Percentiles rank a stretch among this genome's conserved stretches.
These are phyloP conservation scores for Crax fasciolata DNA, from an alignment of 2,797 vertebrate genomes.

Conservation along the genomic window DNA sequence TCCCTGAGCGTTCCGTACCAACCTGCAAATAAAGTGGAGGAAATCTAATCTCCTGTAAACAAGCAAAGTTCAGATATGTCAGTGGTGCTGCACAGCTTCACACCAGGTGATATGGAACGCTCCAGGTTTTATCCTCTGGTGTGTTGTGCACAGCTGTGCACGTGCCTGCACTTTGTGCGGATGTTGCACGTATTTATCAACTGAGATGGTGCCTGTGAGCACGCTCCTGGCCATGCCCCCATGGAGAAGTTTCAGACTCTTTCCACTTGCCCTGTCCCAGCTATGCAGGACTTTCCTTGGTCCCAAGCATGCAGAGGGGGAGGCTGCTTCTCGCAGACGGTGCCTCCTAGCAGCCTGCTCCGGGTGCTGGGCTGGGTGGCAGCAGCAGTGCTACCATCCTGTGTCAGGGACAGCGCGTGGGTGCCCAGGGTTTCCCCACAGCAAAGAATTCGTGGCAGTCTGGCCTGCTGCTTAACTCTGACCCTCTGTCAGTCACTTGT, in stretches of 20 bases:
- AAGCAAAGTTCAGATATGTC: too few species aligned
- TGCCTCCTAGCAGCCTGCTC: too few species aligned
- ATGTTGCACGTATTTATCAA: not conserved
- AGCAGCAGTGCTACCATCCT: not conserved
- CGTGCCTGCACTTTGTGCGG: not conserved
- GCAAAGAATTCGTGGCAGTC: fast-evolving
- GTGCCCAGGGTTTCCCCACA: fast-evolving
- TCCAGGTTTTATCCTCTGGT: not conserved
- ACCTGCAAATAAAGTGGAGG: not conserved
- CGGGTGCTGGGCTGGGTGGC: not conserved
- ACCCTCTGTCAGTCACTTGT: not conserved
- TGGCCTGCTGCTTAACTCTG: fast-evolving
- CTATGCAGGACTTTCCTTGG: fast-evolving
- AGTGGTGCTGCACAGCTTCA: not conserved
- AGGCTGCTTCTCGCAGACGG: fast-evolving
- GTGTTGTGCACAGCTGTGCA: not conserved
- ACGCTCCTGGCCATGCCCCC: not conserved
- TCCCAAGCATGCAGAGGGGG: fast-evolving
- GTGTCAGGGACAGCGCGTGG: fast-evolving
- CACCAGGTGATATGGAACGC: fast-evolving
- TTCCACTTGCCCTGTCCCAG: fast-evolving
- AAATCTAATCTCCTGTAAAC: not conserved
- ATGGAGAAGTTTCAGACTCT: fast-evolving
- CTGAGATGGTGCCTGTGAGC: not conserved
- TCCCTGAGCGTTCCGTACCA: not conserved